phyloP scores from a whole-genome alignment of 2,888 invertebrate genomes.

The Habrosyne pyritoides region DNA sequence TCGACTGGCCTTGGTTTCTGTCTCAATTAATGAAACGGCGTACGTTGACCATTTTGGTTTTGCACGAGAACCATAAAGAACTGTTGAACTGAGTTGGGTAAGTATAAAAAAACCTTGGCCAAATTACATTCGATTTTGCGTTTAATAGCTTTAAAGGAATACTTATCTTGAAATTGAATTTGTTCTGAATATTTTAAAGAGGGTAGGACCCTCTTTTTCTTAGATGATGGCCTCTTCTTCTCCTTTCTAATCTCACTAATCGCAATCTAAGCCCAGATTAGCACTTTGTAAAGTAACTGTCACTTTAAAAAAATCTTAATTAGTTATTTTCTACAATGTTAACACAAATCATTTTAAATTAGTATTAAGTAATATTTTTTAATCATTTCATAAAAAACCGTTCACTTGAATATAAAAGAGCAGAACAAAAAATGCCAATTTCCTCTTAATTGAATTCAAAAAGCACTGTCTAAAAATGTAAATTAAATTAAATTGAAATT shows the following conservation, averaged over 20 bases:
- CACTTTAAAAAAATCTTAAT: too few relatives aligned
- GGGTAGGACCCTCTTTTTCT: not conserved
- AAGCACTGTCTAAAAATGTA: not conserved
- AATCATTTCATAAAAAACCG: too few relatives aligned
- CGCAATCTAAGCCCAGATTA: not conserved
- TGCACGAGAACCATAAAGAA: slow-evolving; percentile 20
- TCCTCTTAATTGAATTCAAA: not conserved
- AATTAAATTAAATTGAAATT: not conserved
- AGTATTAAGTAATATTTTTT: too few relatives aligned
- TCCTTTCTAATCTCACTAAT: not conserved
- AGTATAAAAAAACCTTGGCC: not conserved
- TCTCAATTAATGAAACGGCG: slow-evolving; percentile 50
- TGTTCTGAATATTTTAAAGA: not conserved
- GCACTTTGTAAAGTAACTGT: too few relatives aligned
- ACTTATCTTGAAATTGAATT: not conserved
- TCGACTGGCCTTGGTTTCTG: slow-evolving; percentile 40
- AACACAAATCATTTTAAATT: too few relatives aligned
- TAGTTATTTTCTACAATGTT: too few relatives aligned
- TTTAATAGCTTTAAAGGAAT: not conserved
- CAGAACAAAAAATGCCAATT: not conserved
- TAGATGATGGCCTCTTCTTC: not conserved
- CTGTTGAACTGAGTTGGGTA: not conserved
- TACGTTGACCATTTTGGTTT: slow-evolving; percentile 37
- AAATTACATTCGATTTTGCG: not conserved
- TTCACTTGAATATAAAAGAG: not conserved